Base-by-base conservation (phyloP, 2,113 vertebrate species). In the Camelus bactrianus region DNA sequence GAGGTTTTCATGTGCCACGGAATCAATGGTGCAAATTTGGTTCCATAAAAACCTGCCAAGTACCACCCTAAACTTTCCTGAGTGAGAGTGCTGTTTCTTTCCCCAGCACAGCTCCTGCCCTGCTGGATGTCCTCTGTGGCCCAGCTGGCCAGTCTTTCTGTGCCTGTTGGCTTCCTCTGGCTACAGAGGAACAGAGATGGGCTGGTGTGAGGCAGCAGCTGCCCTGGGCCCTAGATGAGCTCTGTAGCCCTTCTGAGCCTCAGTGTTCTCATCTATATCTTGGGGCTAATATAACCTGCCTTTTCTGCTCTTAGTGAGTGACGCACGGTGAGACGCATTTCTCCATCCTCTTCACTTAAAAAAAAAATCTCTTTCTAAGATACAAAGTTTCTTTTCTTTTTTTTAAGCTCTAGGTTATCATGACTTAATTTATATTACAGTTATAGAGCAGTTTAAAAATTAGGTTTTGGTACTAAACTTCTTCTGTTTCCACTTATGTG, bases 21-120 rank as follows among this genome's bases (percentile, higher is more conserved):
- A 96, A 96, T 96, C 86, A 17, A 97, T 95, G 85, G 91, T 60
- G 70, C 67, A 97, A 97, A 97, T 97, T 96, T 96, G 91, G 82
- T 92, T 96, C 83, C 93, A 77, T 79, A 94, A 94, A 88, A 93
- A 92, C 60, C 93, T 95, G 94, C 89, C 87, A 94, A 96, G 93
- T 93, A 72, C 80, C 96, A 93, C 54, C 79, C 54, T 91, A 73
- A 96, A 77, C 75, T 95, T 93, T 92, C 91, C 64, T 56, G 77
- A 86, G 72, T 3, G 28, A 92, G 50, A 85, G 10, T 76, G 22
- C 30, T 73, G 38, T 75, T 86, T 91, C 69, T 97, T 64, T 70
- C 35, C 26, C 88, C 35, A 52, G n/a, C 77, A 3, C 11, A 87
- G 38, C 48, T 8, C 87, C 56, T 11, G 54, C 26, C 77, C 67